Evolutionary conservation across 2,113 vertebrate genomes (phyloP).

Genomic region (Leucosticte australis): DNA sequence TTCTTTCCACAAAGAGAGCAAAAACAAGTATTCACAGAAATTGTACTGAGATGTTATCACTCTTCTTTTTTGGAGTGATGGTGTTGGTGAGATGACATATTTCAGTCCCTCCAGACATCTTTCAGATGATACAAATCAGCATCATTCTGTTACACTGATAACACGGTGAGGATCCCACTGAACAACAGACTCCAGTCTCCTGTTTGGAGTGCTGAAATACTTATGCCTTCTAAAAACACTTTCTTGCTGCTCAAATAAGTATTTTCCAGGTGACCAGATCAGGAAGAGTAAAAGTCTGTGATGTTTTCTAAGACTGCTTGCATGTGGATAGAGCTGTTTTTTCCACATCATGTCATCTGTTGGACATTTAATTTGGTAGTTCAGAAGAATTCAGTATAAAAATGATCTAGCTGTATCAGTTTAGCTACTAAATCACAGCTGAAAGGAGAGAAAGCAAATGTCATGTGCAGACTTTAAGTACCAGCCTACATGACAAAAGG

Average conservation of each 20-base stretch:
- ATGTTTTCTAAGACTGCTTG: not conserved
- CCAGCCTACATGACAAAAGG: not conserved
- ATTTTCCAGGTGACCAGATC: not conserved
- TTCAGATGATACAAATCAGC: constrained; percentile 32
- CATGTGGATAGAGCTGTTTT: not conserved
- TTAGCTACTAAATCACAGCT: not conserved
- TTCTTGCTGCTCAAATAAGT: not conserved
- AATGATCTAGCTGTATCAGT: not conserved
- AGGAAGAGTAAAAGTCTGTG: not conserved
- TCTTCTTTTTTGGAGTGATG: constrained; percentile 8
- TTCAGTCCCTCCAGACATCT: constrained; percentile 28
- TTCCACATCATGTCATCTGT: not conserved
- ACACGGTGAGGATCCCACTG: not conserved
- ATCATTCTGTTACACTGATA: constrained; percentile 31
- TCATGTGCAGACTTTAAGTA: not conserved
- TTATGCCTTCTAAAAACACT: not conserved
- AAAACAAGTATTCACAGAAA: not conserved
- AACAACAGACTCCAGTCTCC: not conserved
- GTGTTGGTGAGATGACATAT: not conserved
- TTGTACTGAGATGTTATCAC: not conserved
- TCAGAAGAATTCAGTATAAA: not conserved
- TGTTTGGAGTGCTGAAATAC: not conserved
- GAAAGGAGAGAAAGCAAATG: not conserved
- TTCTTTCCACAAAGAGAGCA: not conserved
- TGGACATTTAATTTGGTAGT: not conserved